Conservation (phyloP, 1,140 invertebrate species). For the Neodiprion fabricii region DNA sequence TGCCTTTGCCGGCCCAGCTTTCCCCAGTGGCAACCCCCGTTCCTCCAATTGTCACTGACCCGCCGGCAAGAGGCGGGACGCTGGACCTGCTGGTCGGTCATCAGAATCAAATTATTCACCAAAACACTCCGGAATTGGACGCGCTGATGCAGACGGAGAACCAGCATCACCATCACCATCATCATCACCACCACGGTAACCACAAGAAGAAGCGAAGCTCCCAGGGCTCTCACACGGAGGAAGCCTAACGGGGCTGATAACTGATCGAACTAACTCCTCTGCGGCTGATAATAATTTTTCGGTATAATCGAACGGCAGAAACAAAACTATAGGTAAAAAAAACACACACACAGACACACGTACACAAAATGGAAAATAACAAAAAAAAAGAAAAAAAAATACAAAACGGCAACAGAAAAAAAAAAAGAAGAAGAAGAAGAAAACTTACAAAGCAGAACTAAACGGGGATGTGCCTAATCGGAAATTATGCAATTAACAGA, state of each 20-base stretch:
- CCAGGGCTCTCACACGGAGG: slow-evolving; percentile 50
- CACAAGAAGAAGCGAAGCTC: slow-evolving; percentile 57
- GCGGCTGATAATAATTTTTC: too few species aligned
- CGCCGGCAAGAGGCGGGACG: slow-evolving; percentile 42
- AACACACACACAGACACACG: too few species aligned
- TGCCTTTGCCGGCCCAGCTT: slow-evolving; percentile 45
- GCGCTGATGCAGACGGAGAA: slow-evolving; percentile 43
- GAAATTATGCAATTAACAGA: neutral
- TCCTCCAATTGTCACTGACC: slow-evolving; percentile 38
- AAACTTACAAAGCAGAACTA: neutral
- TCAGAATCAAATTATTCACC: slow-evolving; percentile 39
- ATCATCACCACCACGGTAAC: slow-evolving; percentile 49
- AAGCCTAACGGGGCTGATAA: slow-evolving; percentile 41
- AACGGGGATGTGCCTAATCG: slow-evolving; percentile 1
- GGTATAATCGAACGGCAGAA: too few species aligned
- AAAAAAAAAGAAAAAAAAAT: too few species aligned
- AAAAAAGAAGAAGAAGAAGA: neutral
- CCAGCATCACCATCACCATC: slow-evolving; percentile 36
- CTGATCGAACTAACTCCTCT: neutral
- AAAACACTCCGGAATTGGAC: slow-evolving; percentile 43
- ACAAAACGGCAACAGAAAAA: neutral
- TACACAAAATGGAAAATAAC: too few species aligned
- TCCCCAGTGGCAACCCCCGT: slow-evolving; percentile 50
- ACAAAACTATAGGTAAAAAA: too few species aligned
- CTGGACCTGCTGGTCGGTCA: slow-evolving; percentile 51